Base-by-base conservation (phyloP, 2,113 vertebrate genomes). In the Dryoscopus gambensis region DNA sequence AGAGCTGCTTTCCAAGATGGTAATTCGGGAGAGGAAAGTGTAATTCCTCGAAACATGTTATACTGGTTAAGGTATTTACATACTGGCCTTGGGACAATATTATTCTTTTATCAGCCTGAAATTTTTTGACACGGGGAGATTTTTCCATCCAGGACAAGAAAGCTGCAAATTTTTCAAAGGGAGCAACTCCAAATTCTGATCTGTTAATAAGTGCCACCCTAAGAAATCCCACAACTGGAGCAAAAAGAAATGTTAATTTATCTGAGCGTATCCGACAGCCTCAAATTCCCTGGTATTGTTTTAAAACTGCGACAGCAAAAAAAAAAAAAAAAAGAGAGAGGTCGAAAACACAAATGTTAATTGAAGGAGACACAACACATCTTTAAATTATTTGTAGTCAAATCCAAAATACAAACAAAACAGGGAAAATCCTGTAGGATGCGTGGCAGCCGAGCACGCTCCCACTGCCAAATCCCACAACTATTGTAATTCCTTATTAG, bases 401-500 rank as follows among this genome's bases (percentile, higher is more conserved):
- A 97, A 97, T 89, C 90, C 93, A 96, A 97, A 96, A 93, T 93
- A 96, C 95, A 97, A 98, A 96, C 97, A 97, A 83, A 90, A 28
- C 55, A 31, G 86, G 93, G 89, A 89, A 90, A 95, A 71, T 33
- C 50, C 88, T 69, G 87, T 3, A 40, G 60, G 40, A 16, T 28
- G 90, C 71, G 2, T 57, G 94, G 95, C 92, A 92, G 55, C 47
- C 4, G 65, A 91, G 60, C 52, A 13, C 6, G 28, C 71, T 96
- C 88, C 35, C 83, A 42, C 97, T 97, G 96, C 97, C 96, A 97
- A 67, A 89, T 94, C 98, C 97, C 96, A 87, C 97, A 97, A 83
- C 96, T 68, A 95, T 94, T 97, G 96, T 97, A 98, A 98, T 98
- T 97, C 97, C 97, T 97, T 90, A 97, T 96, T 97, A 97, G 98